Conservation (phyloP, 2,797 vertebrate genomes). For the Heterohyrax brucei region DNA sequence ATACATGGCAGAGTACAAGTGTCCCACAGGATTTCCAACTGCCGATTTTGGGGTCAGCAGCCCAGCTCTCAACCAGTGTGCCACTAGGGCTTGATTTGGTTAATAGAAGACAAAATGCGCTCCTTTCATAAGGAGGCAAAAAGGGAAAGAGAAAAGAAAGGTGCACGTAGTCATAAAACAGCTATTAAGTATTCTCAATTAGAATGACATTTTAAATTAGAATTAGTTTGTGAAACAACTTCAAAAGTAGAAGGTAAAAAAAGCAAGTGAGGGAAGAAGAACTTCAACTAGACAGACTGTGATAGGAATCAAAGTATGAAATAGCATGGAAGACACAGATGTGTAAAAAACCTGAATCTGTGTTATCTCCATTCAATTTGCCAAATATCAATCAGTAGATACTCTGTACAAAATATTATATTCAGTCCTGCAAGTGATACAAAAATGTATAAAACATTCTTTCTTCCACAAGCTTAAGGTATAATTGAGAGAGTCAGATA, state of each 20-base stretch:
- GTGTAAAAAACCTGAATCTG: conserved; percentile 11
- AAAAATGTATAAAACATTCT: not conserved
- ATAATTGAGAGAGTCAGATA: not conserved
- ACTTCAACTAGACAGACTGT: not conserved
- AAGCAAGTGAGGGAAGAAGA: not conserved
- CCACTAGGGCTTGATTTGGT: not conserved
- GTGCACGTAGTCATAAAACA: not conserved
- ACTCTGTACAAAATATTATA: not conserved
- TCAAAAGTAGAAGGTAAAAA: not conserved
- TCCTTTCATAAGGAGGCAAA: not conserved
- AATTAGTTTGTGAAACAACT: not conserved
- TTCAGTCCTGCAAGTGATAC: not conserved
- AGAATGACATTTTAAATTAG: not conserved
- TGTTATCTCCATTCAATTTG: not conserved
- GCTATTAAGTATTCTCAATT: not conserved
- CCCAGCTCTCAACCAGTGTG: no score
- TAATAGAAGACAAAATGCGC: conserved; percentile 41
- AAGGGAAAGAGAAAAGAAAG: conserved; percentile 3
- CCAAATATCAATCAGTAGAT: not conserved
- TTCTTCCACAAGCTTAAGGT: conserved; percentile 13
- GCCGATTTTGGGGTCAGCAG: no score
- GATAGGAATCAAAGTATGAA: not conserved
- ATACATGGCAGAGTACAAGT: no score
- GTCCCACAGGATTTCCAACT: no score
- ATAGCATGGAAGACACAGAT: not conserved